phyloP scores from a whole-genome alignment of 2,888 invertebrate genomes.

The Tenthredo notha region DNA sequence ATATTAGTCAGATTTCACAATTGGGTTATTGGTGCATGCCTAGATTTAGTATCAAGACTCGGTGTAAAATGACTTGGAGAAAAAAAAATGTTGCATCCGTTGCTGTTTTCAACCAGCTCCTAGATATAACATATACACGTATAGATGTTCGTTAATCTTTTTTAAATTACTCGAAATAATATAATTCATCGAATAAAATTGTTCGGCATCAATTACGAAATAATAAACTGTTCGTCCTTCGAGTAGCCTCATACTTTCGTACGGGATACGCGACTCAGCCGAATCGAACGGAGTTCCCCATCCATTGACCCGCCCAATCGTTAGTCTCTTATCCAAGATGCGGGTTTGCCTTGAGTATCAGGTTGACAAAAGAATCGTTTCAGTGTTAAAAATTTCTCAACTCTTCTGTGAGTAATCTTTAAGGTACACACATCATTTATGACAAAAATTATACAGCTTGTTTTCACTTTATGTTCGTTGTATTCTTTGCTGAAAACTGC shows the following conservation, averaged over 20 bases:
- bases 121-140: background rate
- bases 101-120: background rate
- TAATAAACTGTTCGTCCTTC: slow-evolving; percentile 41
- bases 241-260: slow-evolving; percentile 5
- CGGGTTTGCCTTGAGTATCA: slow-evolving; percentile 20
- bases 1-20: background rate
- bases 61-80: background rate
- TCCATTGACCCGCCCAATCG: slow-evolving; percentile 40
- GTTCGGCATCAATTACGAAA: slow-evolving; percentile 32
- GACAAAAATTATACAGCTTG: background rate
- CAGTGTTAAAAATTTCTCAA: background rate
- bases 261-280: slow-evolving; percentile 24
- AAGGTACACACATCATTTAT: background rate
- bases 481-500: background rate
- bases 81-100: background rate
- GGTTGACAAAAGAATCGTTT: slow-evolving; percentile 6
- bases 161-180: background rate
- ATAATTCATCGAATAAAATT: background rate
- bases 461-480: background rate
- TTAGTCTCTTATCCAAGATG: slow-evolving; percentile 13
- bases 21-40: background rate
- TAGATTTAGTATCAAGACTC: background rate
- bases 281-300: background rate
- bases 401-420: background rate
- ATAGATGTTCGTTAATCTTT: background rate